These are phyloP conservation scores for Semicossyphus pulcher DNA, from an alignment of 2,113 vertebrate genomes.

Conservation along the genomic window DNA sequence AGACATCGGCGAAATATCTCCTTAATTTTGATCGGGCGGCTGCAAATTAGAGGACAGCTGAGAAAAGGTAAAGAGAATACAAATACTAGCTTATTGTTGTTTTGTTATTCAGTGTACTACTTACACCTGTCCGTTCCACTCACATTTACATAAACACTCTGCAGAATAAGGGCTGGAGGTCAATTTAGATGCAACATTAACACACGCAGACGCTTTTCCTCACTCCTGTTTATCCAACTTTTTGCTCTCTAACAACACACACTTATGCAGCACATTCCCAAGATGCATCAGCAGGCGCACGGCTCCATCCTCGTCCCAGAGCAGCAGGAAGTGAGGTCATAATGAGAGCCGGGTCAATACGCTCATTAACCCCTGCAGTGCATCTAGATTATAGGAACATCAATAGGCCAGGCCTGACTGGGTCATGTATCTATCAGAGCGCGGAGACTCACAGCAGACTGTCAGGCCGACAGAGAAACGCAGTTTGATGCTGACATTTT, in stretches of 20 bases:
- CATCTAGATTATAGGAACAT: slow-evolving; percentile 71
- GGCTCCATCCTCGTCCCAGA: slow-evolving; percentile 37
- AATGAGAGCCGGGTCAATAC: slow-evolving; percentile 73
- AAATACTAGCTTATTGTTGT: slow-evolving; percentile 55
- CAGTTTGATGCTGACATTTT: slow-evolving; percentile 18
- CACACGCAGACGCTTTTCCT: slow-evolving; percentile 28
- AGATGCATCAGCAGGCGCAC: slow-evolving; percentile 51
- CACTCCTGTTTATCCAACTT: slow-evolving; percentile 13
- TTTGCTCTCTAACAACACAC: slow-evolving; percentile 27
- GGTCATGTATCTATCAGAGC: slow-evolving; percentile 52
- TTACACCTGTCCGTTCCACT: slow-evolving; percentile 70
- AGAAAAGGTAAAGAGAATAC: slow-evolving; percentile 54
- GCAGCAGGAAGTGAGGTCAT: slow-evolving; percentile 80
- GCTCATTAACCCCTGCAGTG: slow-evolving; percentile 76
- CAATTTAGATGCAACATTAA: slow-evolving; percentile 70
- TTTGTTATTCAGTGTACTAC: slow-evolving; percentile 64
- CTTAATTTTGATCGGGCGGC: slow-evolving; percentile 30
- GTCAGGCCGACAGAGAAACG: slow-evolving; percentile 40
- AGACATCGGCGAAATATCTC: slow-evolving; percentile 33
- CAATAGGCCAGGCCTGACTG: slow-evolving; percentile 66
- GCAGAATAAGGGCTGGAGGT: slow-evolving; percentile 60
- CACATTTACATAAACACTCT: slow-evolving; percentile 61
- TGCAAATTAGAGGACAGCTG: slow-evolving; percentile 55
- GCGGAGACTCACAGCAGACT: slow-evolving; percentile 30
- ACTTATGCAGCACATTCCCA: slow-evolving; percentile 47